Conservation (phyloP, 1,140 invertebrate species). For the Cyrtorhinus lividipennis region DNA sequence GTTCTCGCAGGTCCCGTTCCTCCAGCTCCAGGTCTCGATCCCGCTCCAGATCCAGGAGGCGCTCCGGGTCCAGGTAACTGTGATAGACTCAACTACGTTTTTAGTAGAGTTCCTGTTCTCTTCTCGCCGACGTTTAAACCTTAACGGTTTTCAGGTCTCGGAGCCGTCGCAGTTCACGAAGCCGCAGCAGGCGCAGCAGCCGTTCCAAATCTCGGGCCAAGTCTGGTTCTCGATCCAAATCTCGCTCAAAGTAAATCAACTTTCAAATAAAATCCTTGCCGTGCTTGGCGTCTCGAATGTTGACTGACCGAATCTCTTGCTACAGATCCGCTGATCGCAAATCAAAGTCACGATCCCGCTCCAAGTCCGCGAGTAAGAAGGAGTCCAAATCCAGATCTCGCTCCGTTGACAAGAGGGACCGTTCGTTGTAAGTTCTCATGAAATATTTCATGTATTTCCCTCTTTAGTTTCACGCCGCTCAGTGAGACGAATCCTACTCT, state of each 20-base stretch:
- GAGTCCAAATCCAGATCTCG: conserved; percentile 40
- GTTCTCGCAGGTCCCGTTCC: conserved; percentile 42
- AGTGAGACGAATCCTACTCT: not conserved
- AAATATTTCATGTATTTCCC: not conserved
- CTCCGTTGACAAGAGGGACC: conserved; percentile 23
- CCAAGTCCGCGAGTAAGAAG: conserved; percentile 42
- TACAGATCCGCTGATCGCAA: conserved; percentile 41
- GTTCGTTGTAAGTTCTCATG: conserved; percentile 14
- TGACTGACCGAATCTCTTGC: conserved; percentile 26
- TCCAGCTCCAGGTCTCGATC: conserved; percentile 55
- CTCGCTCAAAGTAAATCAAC: conserved; percentile 24
- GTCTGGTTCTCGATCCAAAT: conserved; percentile 30
- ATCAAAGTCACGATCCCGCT: conserved; percentile 38
- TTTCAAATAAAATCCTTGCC: not conserved
- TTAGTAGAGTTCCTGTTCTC: not conserved
- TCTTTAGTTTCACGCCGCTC: not conserved
- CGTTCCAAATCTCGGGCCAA: conserved; percentile 25
- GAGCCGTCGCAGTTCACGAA: conserved; percentile 25
- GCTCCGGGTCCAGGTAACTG: conserved; percentile 33
- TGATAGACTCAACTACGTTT: not conserved
- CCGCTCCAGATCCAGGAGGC: conserved; percentile 38
- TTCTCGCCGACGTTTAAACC: not conserved
- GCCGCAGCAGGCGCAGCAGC: conserved; percentile 22
- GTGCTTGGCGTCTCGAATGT: conserved; percentile 27
- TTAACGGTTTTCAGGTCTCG: conserved; percentile 24